Evolutionary conservation across 2,888 invertebrate species (phyloP).

Genomic region (Epiblema foenella): DNA sequence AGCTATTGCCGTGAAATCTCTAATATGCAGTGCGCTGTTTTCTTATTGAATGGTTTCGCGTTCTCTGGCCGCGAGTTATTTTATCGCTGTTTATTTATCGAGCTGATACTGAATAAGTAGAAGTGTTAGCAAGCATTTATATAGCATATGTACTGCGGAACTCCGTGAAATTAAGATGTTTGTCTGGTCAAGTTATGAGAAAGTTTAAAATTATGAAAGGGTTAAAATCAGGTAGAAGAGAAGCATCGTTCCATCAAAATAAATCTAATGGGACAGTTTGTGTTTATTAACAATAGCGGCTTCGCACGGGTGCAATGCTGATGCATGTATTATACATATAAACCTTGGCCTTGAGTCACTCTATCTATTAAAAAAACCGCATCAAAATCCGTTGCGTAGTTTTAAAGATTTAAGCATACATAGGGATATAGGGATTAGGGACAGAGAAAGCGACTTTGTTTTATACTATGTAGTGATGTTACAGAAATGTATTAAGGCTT

Average conservation of each 20-base stretch:
- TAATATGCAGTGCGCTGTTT: conserved; percentile 41
- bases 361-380: too few species aligned
- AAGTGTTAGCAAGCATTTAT: neutral
- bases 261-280: neutral
- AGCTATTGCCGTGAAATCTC: conserved; percentile 52
- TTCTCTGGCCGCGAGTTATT: conserved; percentile 8
- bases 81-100: neutral
- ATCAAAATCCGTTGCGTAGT: too few species aligned
- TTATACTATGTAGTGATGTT: neutral
- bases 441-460: too few species aligned
- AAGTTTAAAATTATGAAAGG: too few species aligned
- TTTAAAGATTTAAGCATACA: too few species aligned
- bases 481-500: neutral
- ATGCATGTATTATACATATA: too few species aligned
- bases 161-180: neutral
- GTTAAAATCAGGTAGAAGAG: neutral
- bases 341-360: too few species aligned
- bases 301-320: too few species aligned
- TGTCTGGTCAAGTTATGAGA: too few species aligned
- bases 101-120: neutral
- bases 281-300: neutral
- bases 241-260: neutral
- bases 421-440: too few species aligned
- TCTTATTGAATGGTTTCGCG: conserved; percentile 11
- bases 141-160: neutral